Conservation (phyloP, 2,797 vertebrate genomes). For the Dromococcyx pavoninus region DNA sequence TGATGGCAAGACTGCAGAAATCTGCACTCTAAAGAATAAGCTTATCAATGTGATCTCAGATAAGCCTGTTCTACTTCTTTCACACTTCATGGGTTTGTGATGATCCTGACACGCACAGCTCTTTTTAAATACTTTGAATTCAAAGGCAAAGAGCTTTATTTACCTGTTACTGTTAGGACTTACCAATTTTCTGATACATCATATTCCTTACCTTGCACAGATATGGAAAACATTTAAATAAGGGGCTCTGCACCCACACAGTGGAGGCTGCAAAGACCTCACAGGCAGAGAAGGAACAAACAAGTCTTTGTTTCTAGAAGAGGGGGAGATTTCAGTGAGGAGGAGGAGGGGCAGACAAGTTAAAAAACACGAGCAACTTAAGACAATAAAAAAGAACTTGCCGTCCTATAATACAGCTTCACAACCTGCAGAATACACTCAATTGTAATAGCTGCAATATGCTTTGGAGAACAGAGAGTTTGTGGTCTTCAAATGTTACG, state of each 20-base stretch:
- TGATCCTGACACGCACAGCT: background rate
- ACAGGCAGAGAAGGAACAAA: conserved; percentile 77
- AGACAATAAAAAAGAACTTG: conserved; percentile 12
- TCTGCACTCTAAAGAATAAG: background rate
- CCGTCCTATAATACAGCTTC: background rate
- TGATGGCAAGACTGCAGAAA: background rate
- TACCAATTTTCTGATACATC: conserved; percentile 25
- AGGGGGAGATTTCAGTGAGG: conserved; percentile 46
- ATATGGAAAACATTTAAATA: conserved; percentile 64
- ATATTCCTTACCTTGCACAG: conserved; percentile 56
- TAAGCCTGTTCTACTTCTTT: background rate
- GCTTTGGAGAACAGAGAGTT: background rate
- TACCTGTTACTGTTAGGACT: conserved; percentile 23
- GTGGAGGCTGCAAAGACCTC: conserved; percentile 70
- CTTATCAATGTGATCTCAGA: background rate
- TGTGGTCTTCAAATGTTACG: background rate
- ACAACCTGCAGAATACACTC: background rate
- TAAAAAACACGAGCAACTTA: conserved; percentile 35
- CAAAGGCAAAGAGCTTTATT: background rate
- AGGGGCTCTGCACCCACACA: conserved; percentile 63
- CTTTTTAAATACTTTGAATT: background rate
- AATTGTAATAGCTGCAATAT: background rate
- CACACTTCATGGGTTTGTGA: background rate
- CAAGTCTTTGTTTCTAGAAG: conserved; percentile 72
- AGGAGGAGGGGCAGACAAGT: conserved; percentile 39